These are phyloP conservation scores for Ctenomys sociabilis DNA, from an alignment of 2,113 vertebrate species.

Conservation along the genomic window DNA sequence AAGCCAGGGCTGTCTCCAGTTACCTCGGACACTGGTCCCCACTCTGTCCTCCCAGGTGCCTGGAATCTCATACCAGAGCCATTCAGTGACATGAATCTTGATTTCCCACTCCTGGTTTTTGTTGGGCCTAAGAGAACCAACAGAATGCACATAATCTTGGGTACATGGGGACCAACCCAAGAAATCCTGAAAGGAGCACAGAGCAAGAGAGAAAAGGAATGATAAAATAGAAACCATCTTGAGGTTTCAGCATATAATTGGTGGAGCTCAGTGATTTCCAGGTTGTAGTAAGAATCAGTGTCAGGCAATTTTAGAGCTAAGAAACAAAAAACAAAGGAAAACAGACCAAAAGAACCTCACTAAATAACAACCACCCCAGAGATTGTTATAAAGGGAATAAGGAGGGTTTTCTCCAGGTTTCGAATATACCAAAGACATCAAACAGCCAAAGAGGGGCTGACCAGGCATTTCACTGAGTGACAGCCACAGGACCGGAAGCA, in stretches of 20 bases:
- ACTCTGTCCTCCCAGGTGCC: rapidly evolving
- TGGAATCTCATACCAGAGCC: background rate
- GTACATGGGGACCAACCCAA: background rate
- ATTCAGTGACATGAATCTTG: background rate
- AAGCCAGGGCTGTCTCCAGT: background rate
- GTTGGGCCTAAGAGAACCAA: background rate
- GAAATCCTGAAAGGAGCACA: background rate
- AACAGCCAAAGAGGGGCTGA: background rate
- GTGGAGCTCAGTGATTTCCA: background rate
- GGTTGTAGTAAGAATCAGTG: background rate
- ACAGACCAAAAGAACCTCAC: background rate
- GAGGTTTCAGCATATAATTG: background rate
- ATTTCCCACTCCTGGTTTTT: background rate
- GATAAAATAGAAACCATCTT: background rate
- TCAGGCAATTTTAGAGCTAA: background rate
- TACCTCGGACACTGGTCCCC: rapidly evolving
- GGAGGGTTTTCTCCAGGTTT: background rate
- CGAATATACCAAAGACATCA: background rate
- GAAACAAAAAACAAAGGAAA: background rate
- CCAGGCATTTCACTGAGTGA: background rate
- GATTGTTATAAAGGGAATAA: background rate
- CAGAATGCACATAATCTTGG: background rate
- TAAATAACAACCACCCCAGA: background rate
- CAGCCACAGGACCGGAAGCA: rapidly evolving
- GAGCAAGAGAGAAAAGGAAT: background rate